phyloP scores from a whole-genome alignment of 2,888 invertebrate species.

The Tetheella fluctuosa region DNA sequence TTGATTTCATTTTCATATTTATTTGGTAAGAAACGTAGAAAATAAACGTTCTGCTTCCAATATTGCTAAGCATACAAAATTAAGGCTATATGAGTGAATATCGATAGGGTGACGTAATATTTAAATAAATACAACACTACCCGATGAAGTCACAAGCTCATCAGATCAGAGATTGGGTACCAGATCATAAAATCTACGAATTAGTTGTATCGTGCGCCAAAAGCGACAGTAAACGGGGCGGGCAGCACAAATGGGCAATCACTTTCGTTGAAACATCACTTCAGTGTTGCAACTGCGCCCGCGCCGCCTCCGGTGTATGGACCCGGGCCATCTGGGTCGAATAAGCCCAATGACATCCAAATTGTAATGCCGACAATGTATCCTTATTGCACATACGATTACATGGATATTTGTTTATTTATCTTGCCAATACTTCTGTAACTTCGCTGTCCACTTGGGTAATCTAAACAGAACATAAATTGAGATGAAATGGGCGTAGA shows the following conservation, averaged over 20 bases:
- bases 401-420: constrained; percentile 12
- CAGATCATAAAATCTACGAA: constrained; percentile 16
- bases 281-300: constrained; percentile 43
- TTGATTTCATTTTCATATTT: constrained; percentile 13
- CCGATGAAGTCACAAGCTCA: constrained; percentile 8
- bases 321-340: constrained; percentile 36
- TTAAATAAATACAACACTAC: neutral
- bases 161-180: constrained; percentile 9
- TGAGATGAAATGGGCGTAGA: neutral
- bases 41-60: neutral
- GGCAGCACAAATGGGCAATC: constrained; percentile 44
- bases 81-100: neutral
- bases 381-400: constrained; percentile 33
- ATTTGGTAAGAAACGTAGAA: neutral
- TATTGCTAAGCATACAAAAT: neutral
- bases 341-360: constrained; percentile 23
- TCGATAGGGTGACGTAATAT: neutral
- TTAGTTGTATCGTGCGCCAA: constrained; percentile 9
- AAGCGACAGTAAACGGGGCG: constrained; percentile 17
- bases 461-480: neutral
- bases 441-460: neutral
- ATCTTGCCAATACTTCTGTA: neutral
- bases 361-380: constrained; percentile 38
- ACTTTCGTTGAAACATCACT: constrained; percentile 58
- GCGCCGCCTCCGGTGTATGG: constrained; percentile 25